A percentile compares a stretch with the other conserved stretches of the same genome.
Evolutionary conservation across 1,140 invertebrate genomes (phyloP).

Genomic region (Drosophila equinoxialis): DNA sequence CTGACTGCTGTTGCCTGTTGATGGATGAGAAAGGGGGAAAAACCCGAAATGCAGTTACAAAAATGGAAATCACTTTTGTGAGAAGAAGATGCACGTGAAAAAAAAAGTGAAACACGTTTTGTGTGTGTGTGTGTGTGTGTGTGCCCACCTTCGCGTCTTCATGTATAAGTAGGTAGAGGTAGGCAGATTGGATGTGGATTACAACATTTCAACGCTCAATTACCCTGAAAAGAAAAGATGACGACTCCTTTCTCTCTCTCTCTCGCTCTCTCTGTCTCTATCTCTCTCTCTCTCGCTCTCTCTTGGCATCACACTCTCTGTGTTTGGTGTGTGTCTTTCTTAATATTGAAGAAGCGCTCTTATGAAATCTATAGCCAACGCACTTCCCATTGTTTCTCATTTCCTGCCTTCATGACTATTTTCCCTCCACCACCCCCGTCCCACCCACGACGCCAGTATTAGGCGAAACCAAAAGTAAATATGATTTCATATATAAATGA

Average conservation of each 20-base stretch:
- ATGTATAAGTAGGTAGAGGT: conserved; percentile 33
- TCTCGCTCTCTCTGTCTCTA: neutral
- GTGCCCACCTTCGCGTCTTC: conserved; percentile 37
- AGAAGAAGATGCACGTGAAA: conserved; percentile 31
- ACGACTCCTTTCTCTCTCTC: neutral
- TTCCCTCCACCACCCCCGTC: no score
- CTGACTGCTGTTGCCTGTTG: no score
- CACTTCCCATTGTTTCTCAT: conserved; percentile 12
- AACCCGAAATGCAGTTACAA: conserved; percentile 44
- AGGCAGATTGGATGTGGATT: conserved; percentile 44
- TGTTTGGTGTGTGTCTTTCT: conserved; percentile 33
- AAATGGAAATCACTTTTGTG: conserved; percentile 8
- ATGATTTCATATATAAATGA: no score
- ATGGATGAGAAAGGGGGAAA: conserved; percentile 15
- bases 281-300: neutral
- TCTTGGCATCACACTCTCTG: neutral
- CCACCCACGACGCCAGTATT: no score
- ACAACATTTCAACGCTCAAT: conserved; percentile 73
- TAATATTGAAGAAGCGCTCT: conserved; percentile 54
- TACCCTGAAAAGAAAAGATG: conserved; percentile 42
- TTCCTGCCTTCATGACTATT: neutral
- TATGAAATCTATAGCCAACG: conserved; percentile 25
- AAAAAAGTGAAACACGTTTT: conserved; percentile 66
- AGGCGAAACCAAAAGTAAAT: no score
- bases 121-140: conserved; percentile 38